phyloP scores from a whole-genome alignment of 2,888 invertebrate species.

The Tipula lateralis region DNA sequence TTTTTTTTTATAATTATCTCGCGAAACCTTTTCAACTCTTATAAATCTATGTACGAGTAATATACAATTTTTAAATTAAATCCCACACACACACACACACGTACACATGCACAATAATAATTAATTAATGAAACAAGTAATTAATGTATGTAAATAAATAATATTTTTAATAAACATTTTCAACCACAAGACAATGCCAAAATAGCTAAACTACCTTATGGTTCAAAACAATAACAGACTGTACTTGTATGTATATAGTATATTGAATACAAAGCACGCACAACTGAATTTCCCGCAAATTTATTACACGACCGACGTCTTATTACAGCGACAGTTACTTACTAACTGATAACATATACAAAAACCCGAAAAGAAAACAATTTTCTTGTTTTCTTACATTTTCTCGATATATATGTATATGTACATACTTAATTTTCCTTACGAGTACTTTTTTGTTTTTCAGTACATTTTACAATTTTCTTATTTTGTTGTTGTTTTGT shows the following conservation, averaged over 20 bases:
- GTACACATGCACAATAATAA: neutral
- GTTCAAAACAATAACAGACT: neutral
- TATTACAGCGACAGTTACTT: neutral
- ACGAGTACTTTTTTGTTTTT: neutral
- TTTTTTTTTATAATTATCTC: neutral
- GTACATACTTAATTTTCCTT: neutral
- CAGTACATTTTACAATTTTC: conserved; percentile 1
- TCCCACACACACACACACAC: neutral
- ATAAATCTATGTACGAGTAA: neutral
- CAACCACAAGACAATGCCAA: neutral
- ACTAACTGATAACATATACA: neutral
- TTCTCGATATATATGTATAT: neutral
- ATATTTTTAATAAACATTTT: neutral
- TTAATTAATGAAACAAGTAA: neutral
- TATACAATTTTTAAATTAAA: neutral
- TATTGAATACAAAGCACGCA: neutral
- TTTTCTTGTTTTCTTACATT: neutral
- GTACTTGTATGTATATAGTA: neutral
- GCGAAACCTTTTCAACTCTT: neutral
- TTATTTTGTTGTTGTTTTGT: neutral
- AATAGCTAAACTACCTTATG: neutral
- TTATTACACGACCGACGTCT: neutral
- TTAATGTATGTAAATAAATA: neutral
- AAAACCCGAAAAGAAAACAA: neutral
- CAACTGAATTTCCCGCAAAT: neutral